phyloP scores from a whole-genome alignment of 2,113 vertebrate species.

The Colinus virginianus region DNA sequence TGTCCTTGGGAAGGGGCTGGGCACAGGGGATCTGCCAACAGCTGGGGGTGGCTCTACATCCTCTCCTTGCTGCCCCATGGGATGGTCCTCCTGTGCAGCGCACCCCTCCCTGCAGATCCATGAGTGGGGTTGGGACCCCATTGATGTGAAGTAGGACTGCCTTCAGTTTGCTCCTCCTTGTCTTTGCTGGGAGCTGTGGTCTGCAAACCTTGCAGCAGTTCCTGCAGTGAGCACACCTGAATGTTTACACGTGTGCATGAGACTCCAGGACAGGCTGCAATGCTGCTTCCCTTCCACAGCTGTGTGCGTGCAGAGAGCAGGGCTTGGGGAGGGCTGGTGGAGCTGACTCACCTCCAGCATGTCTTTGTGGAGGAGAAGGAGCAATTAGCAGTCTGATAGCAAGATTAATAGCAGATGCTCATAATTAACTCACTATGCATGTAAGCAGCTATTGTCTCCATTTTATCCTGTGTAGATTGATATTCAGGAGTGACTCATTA shows the following conservation, averaged over 20 bases:
- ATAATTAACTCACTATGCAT: conserved; percentile 73
- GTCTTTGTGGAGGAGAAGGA: conserved; percentile 58
- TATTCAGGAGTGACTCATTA: conserved; percentile 73
- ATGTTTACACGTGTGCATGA: accelerated
- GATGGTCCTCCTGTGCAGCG: accelerated
- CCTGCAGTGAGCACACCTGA: accelerated
- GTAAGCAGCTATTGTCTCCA: conserved; percentile 75
- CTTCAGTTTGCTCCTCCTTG: neutral
- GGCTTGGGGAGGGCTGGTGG: neutral
- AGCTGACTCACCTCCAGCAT: conserved; percentile 16
- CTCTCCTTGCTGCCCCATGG: neutral
- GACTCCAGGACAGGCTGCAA: neutral
- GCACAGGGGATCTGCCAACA: neutral
- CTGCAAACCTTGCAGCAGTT: neutral
- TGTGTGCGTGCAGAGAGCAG: accelerated
- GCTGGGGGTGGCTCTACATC: neutral
- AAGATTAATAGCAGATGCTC: conserved; percentile 76
- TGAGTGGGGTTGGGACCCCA: accelerated
- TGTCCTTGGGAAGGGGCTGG: accelerated
- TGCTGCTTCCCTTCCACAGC: neutral
- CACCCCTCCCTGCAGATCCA: neutral
- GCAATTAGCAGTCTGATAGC: conserved; percentile 74
- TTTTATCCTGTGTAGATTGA: conserved; percentile 59
- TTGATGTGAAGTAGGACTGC: accelerated
- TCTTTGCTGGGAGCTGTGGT: neutral